Evolutionary conservation across 53 echinoderm and acorn worm species (phyloP), one percentile per base, ranked within the genome.

Genomic region (Apostichopus leukothele): DNA sequence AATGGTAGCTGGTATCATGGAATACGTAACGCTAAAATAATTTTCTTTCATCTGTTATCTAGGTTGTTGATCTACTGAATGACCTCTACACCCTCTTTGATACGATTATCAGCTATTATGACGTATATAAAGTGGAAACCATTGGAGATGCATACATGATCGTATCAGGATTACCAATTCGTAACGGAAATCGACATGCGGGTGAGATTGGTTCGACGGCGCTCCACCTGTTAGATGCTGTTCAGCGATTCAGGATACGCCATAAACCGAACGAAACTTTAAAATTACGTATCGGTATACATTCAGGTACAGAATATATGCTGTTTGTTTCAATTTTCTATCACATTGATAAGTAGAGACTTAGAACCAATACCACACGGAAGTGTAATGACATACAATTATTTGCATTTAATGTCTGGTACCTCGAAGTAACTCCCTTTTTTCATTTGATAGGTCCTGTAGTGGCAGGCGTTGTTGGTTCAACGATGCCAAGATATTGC

Each of bases 101-200:
- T 74, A 94, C 93, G 55, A 99, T 95, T 74, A 96, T 99, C 90
- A 96, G 95, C 88, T 95, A 92, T 89, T 99, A 99, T 61, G 96
- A 99, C 60, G 95, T 91, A 14, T 99, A 99, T 83, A 99, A 99
- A 85, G 99, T 99, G 52, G 98, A 99, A 87, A 99, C 99, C 22
- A 99, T 99, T 16, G 99, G 99, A 7, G 99, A 99, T 77, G 99
- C 99, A 25, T 99, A 99, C 91, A 99, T 99, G 99, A 78, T 99
- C 61, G 99, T 99, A 53, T 99, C 99, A 3, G 99, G 99, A 3
- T 86, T 96, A 27, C 95, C 98, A 13, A 88, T 96, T 4, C 86
- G 90, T 13, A 94, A 96, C 78, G 94, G 93, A 52, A 91, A 86
- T 53, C 88, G 91, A 68, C 99, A 99, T 74, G 96, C 99, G 10